Evolutionary conservation across 2,797 vertebrate species (phyloP), one percentile per base, ranked within the genome.

Genomic region (Melanotaenia boesemani): DNA sequence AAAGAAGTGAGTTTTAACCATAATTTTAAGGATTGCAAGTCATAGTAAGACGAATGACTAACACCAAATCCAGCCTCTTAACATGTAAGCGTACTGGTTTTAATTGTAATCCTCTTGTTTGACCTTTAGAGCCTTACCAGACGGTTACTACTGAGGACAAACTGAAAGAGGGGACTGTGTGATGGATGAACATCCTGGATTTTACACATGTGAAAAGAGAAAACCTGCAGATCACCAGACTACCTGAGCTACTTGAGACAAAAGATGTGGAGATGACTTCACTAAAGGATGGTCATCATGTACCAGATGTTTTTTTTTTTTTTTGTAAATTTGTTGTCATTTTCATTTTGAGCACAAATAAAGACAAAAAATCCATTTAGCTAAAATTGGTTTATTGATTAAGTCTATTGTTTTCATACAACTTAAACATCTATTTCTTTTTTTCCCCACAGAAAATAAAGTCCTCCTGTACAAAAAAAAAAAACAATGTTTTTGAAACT

Each of bases 381-480:
- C 82, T 86, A 77, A 90, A 89, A 90, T 16, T n/a, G 2, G 56
- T 91, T 93, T 89, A 91, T 89, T 90, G 70, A 68, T 80, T 61
- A 74, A 72, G 69, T 81, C 81, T 56, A 70, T 34, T 32, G 44
- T 85, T 72, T 82, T 80, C 71, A 73, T 81, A 80, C 81, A 82
- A 66, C 76, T 84, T 91, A 92, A 92, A 88, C 58, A 61, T 68
- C 78, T 72, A 80, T 70, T 41, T 52, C 41, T 52, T 52, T 52
- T 71, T 83, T 78, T 80, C 76, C 22, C 78, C 77, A 91, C 80
- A 87, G 79, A 91, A 89, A 92, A 91, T 82, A 90, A 92, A 91
- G 89, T 78, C 81, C 81, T 26, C 74, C 83, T 76, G 73, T 93
- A 93, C 88, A 93, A 92, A 91, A 37, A 44, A 44, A 34, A 6